Conservation (phyloP, 2,888 invertebrate genomes). For the Belgica antarctica region DNA sequence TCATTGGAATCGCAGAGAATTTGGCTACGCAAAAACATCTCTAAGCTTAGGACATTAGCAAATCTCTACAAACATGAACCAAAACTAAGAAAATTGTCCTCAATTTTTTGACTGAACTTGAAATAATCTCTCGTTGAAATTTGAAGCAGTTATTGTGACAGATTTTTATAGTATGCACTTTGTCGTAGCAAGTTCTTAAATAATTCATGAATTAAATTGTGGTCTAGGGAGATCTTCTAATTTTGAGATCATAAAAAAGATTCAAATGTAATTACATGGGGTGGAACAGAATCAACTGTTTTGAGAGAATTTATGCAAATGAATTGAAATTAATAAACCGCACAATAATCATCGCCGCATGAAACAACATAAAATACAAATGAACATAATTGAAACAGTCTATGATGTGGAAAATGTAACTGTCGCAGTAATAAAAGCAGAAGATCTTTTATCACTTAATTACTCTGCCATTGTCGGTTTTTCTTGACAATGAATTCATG, state of each 20-base stretch:
- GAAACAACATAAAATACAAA: too few relatives aligned
- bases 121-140: too few relatives aligned
- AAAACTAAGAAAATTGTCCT: conserved; percentile 7
- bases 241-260: not conserved
- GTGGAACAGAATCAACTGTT: conserved; percentile 5
- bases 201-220: conserved; percentile 9
- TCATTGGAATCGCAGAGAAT: not conserved
- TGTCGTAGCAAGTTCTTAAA: not conserved
- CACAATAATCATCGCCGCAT: conserved; percentile 39
- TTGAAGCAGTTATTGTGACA: too few relatives aligned
- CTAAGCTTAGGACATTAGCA: too few relatives aligned
- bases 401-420: conserved; percentile 41
- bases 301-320: conserved; percentile 33
- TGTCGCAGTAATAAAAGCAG: conserved; percentile 14
- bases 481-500: too few relatives aligned
- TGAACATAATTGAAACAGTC: too few relatives aligned
- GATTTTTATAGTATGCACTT: not conserved
- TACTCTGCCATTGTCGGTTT: too few relatives aligned
- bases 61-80: too few relatives aligned
- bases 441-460: conserved; percentile 31
- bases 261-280: conserved; percentile 34
- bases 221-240: conserved; percentile 9
- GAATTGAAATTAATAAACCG: conserved; percentile 44
- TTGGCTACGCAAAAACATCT: not conserved
- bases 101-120: too few relatives aligned